Evolutionary conservation across 2,797 vertebrate species (phyloP), one percentile per base, ranked within the genome.

Genomic region (Gallinago stenura): DNA sequence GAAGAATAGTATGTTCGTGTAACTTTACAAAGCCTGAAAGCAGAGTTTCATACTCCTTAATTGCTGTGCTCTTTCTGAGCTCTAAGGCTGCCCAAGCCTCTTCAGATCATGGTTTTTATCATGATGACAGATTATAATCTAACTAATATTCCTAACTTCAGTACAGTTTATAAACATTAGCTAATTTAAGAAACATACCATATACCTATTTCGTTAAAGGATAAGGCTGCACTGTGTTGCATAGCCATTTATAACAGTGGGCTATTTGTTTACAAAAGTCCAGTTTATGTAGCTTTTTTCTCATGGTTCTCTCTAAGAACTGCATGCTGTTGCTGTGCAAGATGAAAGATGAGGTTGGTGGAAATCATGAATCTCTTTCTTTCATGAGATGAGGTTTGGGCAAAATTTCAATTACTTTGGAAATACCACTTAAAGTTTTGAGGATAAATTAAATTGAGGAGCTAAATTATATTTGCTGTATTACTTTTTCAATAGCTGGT

Each of bases 91-190:
- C 64, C 62, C 39, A n/a, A 48, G 50, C 71, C 66, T 88, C 68
- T 90, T 84, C 46, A 75, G 43, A 71, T 87, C 31, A 13, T 31
- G 25, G 57, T 7, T 5, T 96, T 91, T 94, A 50, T 94, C 51
- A 39, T 30, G 37, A 79, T 83, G 92, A 79, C 82, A 61, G 66
- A 73, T 93, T 62, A 22, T 83, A 83, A 61, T 37, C 37, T 62
- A 88, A 69, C 65, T 87, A 62, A 65, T 90, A 68, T 83, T 81
- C 76, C 22, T 31, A 85, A 93, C 33, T 76, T 90, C 58, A 81
- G 20, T 79, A 17, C 43, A 19, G 76, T 95, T 94, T 82, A 57
- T 95, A 89, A 95, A 87, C 73, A 69, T 58, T 62, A 76, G 19
- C 58, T 51, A 73, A 22, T 88, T 83, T 77, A 82, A 85, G 83